Percentiles rank a stretch among this genome's conserved stretches.
These are phyloP conservation scores for Mola mola DNA, from an alignment of 2,113 vertebrate genomes.

Conservation along the genomic window DNA sequence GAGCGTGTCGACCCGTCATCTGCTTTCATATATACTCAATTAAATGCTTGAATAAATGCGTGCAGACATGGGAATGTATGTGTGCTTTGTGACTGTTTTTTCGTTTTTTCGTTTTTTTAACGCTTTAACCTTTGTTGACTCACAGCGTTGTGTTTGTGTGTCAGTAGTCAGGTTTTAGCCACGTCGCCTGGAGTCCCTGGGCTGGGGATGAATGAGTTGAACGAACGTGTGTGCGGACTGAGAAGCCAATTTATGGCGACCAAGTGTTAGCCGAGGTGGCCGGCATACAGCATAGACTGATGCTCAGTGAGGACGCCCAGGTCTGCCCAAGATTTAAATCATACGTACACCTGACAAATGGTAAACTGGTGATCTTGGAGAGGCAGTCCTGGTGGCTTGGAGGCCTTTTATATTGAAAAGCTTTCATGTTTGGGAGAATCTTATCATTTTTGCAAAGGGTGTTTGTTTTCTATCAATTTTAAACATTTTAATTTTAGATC, in stretches of 20 bases:
- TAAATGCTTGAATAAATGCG: not conserved
- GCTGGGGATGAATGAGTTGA: conserved; percentile 28
- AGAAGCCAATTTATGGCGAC: conserved; percentile 32
- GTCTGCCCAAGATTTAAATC: too few relatives aligned
- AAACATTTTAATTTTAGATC: too few relatives aligned
- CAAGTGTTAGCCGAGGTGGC: conserved; percentile 27
- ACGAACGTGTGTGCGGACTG: conserved; percentile 28
- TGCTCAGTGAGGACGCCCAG: conserved; percentile 4
- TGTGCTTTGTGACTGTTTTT: not conserved
- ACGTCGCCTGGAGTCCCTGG: conserved; percentile 31
- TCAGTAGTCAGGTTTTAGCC: conserved; percentile 29
- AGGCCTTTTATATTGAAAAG: too few relatives aligned
- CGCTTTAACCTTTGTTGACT: conserved; percentile 33
- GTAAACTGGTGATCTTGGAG: too few relatives aligned
- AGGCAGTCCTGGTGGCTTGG: too few relatives aligned
- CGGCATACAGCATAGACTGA: conserved; percentile 8
- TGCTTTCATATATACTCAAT: conserved; percentile 6
- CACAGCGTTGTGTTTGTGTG: conserved; percentile 23
- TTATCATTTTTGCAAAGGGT: too few relatives aligned
- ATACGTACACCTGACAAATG: too few relatives aligned
- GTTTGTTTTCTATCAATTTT: too few relatives aligned
- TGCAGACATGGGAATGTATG: too few relatives aligned
- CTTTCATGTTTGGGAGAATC: conserved; percentile 1
- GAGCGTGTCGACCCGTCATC: not conserved
- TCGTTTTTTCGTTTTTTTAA: not conserved